phyloP scores from a whole-genome alignment of 1,140 invertebrate genomes.

The Trialeurodes vaporariorum region DNA sequence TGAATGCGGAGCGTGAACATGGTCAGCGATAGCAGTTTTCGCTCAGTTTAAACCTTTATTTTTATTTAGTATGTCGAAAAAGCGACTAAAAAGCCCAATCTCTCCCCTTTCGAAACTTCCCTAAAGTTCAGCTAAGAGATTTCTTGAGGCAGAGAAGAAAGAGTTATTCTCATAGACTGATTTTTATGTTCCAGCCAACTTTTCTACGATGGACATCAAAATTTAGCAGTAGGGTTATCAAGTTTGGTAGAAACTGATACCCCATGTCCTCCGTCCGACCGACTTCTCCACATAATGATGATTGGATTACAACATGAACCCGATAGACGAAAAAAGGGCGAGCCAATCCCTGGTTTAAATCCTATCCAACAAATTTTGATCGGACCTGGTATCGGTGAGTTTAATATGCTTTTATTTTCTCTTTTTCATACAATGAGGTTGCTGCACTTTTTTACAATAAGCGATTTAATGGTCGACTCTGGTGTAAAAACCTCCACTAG shows the following conservation, averaged over 20 bases:
- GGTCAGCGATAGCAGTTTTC: too few relatives aligned
- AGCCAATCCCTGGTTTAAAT: constrained; percentile 34
- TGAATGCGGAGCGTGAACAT: too few relatives aligned
- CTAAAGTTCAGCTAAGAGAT: constrained; percentile 9
- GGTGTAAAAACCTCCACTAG: too few relatives aligned
- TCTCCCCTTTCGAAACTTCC: neutral
- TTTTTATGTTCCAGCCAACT: constrained; percentile 56
- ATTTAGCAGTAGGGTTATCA: constrained; percentile 70
- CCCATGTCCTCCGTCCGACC: constrained; percentile 88
- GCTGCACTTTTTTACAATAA: too few relatives aligned
- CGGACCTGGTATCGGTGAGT: constrained; percentile 61
- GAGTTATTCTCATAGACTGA: constrained; percentile 7
- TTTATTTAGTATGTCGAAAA: too few relatives aligned
- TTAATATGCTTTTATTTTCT: neutral
- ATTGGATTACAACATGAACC: constrained; percentile 81
- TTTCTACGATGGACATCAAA: constrained; percentile 87
- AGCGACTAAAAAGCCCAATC: neutral
- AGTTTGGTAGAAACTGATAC: constrained; percentile 74
- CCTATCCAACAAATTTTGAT: constrained; percentile 53
- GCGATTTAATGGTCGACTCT: too few relatives aligned
- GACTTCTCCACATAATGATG: constrained; percentile 71
- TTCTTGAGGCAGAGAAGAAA: neutral
- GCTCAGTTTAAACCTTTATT: too few relatives aligned
- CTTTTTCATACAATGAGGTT: too few relatives aligned
- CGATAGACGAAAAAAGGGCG: constrained; percentile 39